These are phyloP conservation scores for Blera fallax DNA, from an alignment of 2,888 invertebrate species.

Conservation along the genomic window DNA sequence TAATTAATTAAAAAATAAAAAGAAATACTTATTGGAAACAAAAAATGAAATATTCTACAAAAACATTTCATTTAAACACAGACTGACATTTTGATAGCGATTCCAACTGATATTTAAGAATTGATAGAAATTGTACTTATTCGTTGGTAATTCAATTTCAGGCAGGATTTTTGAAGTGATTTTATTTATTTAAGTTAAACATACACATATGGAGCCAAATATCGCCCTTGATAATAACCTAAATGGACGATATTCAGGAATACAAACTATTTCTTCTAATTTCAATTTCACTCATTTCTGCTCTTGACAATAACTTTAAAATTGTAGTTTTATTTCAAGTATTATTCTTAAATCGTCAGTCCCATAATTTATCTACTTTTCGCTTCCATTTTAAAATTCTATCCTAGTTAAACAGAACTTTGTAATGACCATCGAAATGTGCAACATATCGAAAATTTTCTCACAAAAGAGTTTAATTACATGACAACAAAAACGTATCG, in stretches of 20 bases:
- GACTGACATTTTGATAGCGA: conserved; percentile 57
- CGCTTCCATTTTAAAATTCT: not conserved
- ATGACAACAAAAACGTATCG: conserved; percentile 49
- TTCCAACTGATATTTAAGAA: conserved; percentile 41
- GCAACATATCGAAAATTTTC: conserved; percentile 58
- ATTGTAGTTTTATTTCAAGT: not conserved
- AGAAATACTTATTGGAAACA: not conserved
- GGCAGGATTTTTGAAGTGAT: not conserved
- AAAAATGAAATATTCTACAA: conserved; percentile 22
- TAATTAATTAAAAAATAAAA: not conserved
- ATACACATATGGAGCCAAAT: not conserved
- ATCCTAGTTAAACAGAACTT: not conserved
- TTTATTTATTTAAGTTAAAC: not conserved
- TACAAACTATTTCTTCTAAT: not conserved
- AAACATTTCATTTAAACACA: conserved; percentile 43
- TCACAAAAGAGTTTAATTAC: conserved; percentile 39
- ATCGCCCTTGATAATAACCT: not conserved
- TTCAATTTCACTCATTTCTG: not conserved
- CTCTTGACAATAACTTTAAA: conserved; percentile 31
- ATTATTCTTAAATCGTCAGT: conserved; percentile 17
- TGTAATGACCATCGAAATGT: conserved; percentile 62
- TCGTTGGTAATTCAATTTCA: not conserved
- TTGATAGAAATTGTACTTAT: conserved; percentile 15
- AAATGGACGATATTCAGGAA: not conserved
- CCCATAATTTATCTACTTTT: not conserved